phyloP scores from a whole-genome alignment of 92 coral and sea anemone species.

The Galaxea fascicularis region DNA sequence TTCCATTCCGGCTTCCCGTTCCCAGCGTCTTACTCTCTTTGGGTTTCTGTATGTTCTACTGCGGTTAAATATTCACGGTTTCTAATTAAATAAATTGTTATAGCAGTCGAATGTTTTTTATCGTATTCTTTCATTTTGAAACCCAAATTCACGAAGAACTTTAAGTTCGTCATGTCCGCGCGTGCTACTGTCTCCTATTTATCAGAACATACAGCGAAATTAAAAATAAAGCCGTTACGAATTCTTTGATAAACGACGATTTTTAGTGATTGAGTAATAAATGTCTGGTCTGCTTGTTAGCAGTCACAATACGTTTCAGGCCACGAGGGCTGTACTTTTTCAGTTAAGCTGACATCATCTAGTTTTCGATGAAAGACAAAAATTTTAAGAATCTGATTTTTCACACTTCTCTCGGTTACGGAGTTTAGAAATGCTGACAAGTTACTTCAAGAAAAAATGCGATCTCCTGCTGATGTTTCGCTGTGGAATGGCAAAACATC shows the following conservation, averaged over 20 bases:
- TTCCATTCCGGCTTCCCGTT: too few species aligned
- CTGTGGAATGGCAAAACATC: constrained; percentile 2
- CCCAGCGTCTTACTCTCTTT: too few species aligned
- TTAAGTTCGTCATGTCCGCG: background rate
- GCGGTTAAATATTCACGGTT: too few species aligned
- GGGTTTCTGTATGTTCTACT: too few species aligned
- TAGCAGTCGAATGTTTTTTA: too few species aligned
- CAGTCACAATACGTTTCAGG: too few species aligned
- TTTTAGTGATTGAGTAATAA: background rate
- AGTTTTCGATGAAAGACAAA: background rate
- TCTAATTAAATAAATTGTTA: too few species aligned
- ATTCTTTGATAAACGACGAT: background rate
- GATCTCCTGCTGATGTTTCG: constrained; percentile 3
- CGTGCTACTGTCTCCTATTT: background rate
- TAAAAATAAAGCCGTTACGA: background rate
- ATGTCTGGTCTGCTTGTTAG: too few species aligned
- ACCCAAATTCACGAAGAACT: too few species aligned
- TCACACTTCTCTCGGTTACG: background rate
- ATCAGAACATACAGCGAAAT: background rate
- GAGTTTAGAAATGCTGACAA: background rate
- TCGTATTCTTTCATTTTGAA: too few species aligned
- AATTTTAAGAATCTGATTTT: constrained; percentile 4
- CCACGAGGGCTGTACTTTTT: background rate
- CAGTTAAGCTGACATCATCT: background rate
- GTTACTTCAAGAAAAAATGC: constrained; percentile 1